These are phyloP conservation scores for Seison nebaliae DNA, from an alignment of 1,140 invertebrate species.

Conservation along the genomic window DNA sequence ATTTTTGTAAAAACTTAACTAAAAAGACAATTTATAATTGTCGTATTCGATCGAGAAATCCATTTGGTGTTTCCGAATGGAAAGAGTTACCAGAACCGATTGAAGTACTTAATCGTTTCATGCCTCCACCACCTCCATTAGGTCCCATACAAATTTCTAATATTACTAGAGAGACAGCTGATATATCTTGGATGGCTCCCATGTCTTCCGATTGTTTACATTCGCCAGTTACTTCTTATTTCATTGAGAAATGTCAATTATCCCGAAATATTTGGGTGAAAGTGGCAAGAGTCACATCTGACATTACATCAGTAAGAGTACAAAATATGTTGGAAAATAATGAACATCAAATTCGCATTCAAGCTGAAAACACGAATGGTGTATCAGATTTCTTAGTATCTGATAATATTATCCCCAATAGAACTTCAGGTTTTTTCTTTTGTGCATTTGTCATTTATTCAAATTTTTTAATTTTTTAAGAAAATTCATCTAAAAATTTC, in stretches of 20 bases:
- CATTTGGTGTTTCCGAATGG: background rate
- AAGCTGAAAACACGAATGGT: slow-evolving; percentile 80
- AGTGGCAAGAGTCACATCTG: slow-evolving; percentile 63
- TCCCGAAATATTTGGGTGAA: slow-evolving; percentile 66
- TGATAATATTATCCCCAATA: slow-evolving; percentile 60
- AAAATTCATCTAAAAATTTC: too few relatives aligned
- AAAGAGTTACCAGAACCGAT: slow-evolving; percentile 1
- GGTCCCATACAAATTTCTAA: slow-evolving; percentile 71
- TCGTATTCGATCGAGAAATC: too few relatives aligned
- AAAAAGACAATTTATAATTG: too few relatives aligned
- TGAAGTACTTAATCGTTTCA: slow-evolving; percentile 2
- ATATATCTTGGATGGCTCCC: slow-evolving; percentile 70
- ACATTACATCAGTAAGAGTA: slow-evolving; percentile 45
- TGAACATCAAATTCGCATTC: slow-evolving; percentile 81
- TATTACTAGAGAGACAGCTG: slow-evolving; percentile 72
- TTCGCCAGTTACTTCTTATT: slow-evolving; percentile 77
- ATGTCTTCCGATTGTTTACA: slow-evolving; percentile 87
- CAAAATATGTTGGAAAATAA: slow-evolving; percentile 67
- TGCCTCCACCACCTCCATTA: slow-evolving; percentile 54
- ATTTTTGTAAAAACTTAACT: too few relatives aligned
- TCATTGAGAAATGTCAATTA: slow-evolving; percentile 82
- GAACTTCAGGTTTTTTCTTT: slow-evolving; percentile 71
- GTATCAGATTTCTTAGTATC: slow-evolving; percentile 72
- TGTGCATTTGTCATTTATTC: too few relatives aligned
- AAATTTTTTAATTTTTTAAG: too few relatives aligned